Conservation (phyloP, 1,140 invertebrate species). For the Microvelia longipes region DNA sequence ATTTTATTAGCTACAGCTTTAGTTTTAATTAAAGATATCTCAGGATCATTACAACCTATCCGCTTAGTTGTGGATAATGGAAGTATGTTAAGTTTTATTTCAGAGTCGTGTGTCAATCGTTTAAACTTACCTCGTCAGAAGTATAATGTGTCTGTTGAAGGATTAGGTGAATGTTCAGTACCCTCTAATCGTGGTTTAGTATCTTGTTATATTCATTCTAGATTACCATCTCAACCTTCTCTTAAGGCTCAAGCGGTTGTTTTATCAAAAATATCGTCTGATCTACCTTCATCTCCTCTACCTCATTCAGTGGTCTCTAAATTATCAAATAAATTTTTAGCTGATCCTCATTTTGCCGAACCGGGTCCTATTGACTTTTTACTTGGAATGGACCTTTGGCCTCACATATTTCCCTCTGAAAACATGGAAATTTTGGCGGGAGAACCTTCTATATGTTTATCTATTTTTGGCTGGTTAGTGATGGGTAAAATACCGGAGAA, state of each 20-base stretch:
- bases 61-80: not conserved
- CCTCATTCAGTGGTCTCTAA: not conserved
- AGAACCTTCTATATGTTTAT: not conserved
- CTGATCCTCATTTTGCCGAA: not conserved
- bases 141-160: not conserved
- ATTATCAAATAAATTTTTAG: not conserved
- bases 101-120: not conserved
- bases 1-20: not conserved
- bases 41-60: not conserved
- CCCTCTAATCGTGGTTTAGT: not conserved
- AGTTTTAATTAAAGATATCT: not conserved
- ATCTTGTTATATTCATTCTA: not conserved
- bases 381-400: not conserved
- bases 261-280: not conserved
- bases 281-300: not conserved
- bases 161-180: not conserved
- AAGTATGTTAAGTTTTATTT: not conserved
- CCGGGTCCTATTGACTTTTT: not conserved
- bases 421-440: not conserved
- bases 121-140: not conserved
- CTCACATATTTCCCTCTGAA: not conserved
- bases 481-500: not conserved
- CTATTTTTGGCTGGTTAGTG: not conserved
- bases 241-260: not conserved
- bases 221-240: not conserved